Evolutionary conservation across 2,888 invertebrate genomes (phyloP), one percentile per base, ranked within the genome.

Genomic region (Zygothrica quintamaculata): DNA sequence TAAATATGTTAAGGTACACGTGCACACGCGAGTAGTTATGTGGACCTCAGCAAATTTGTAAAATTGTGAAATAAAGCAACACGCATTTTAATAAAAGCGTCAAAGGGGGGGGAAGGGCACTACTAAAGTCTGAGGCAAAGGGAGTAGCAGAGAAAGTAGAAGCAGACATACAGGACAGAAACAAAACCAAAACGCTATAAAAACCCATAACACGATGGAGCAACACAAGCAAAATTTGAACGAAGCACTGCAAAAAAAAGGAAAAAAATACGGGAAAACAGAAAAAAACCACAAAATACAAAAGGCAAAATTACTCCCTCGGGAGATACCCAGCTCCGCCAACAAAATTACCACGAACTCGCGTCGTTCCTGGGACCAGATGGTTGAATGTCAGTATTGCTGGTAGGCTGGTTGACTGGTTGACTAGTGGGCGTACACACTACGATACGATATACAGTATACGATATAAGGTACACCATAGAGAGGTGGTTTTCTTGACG

Each of bases 271-370:
- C n/a, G n/a, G n/a, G n/a, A n/a, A n/a, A n/a, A n/a, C n/a, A n/a
- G n/a, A n/a, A n/a, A n/a, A 62, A 62, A 76, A 73, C 73, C 79
- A 62, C 82, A 85, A 77, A 77, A 77, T 82, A 85, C 77, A 85
- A 77, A 85, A 77, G 69, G 72, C 76, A 67, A 77, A 81, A 85
- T 82, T 72, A 82, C 85, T 85, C 81, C 84, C 81, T 39, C 25
- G 70, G 66, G 85, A 77, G 60, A n/a, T 44, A 53, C 29, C 52
- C 33, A 44, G 59, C 59, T 43, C 57, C 37, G 33, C 26, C 36
- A 48, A 39, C 62, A 46, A 74, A 66, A 74, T 70, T 65, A 56
- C 58, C 70, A 39, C 50, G 39, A 68, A 47, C 33, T 18, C 16
- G n/a, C 31, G 40, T 26, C 26, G 31, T 34, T 12, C 15, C 13